Percentiles rank a stretch among this genome's conserved stretches.
Conservation (phyloP, 1,140 invertebrate genomes). For the Thaumetopoea pityocampa region DNA sequence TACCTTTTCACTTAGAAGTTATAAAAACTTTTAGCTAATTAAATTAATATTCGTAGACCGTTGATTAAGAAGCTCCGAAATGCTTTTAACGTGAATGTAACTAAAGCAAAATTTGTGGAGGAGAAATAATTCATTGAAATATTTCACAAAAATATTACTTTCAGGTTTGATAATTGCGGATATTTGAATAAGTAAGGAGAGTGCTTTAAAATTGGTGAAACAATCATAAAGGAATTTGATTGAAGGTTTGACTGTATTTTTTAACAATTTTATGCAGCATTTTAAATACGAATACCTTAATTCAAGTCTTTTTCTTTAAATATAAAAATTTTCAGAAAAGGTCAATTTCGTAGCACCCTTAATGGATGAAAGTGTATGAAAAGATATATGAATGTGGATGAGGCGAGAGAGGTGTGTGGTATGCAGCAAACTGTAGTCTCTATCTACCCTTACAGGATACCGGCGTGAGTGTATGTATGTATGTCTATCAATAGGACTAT, state of each 20-base stretch:
- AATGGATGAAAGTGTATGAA: too few relatives aligned
- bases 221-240: conserved; percentile 24
- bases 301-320: conserved; percentile 4
- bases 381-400: too few relatives aligned
- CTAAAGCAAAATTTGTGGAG: conserved; percentile 27
- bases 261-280: conserved; percentile 3
- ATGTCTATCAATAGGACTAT: too few relatives aligned
- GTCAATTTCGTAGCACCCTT: too few relatives aligned
- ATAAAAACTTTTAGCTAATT: conserved; percentile 53
- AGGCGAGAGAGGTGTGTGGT: too few relatives aligned
- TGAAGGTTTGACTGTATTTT: conserved; percentile 24
- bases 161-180: conserved; percentile 26
- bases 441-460: too few relatives aligned
- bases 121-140: conserved; percentile 27
- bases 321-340: too few relatives aligned
- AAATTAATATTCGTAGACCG: conserved; percentile 54
- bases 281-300: background rate
- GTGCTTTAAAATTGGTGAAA: conserved; percentile 30
- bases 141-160: conserved; percentile 32
- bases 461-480: too few relatives aligned
- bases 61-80: conserved; percentile 50
- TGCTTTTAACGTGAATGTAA: conserved; percentile 49
- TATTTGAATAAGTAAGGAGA: conserved; percentile 39
- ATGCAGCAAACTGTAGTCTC: too few relatives aligned
- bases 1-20: conserved; percentile 48